Percentiles rank a stretch among this genome's conserved stretches.
phyloP scores from a whole-genome alignment of 2,797 vertebrate species.

The Phataginus tricuspis region DNA sequence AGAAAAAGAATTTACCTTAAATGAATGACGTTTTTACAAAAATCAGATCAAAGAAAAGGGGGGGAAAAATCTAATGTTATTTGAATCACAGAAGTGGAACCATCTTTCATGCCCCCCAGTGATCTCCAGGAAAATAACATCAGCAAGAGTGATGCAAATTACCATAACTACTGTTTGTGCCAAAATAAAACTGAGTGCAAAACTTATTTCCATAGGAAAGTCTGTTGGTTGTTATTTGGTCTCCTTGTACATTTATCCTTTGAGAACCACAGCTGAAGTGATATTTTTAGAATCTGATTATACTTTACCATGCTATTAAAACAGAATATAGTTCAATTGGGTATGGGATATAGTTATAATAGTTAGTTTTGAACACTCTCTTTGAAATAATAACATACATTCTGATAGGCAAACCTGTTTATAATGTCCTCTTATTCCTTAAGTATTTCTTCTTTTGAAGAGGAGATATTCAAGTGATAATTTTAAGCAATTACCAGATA shows the following conservation, averaged over 20 bases:
- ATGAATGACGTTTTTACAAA: background rate
- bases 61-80: background rate
- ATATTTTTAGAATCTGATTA: background rate
- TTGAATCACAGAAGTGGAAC: background rate
- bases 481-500: background rate
- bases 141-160: background rate
- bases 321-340: background rate
- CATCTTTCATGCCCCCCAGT: background rate
- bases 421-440: background rate
- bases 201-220: background rate
- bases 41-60: background rate
- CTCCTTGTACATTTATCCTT: background rate
- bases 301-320: background rate
- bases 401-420: background rate
- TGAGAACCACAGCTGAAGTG: background rate
- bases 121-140: background rate
- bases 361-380: background rate
- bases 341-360: background rate
- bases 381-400: background rate
- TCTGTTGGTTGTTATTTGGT: background rate
- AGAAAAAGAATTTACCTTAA: background rate
- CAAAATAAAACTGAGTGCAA: background rate
- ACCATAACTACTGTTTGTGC: background rate
- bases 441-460: background rate
- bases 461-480: background rate